Conservation (phyloP, 2,113 vertebrate genomes). For the Chaetodon auriga region DNA sequence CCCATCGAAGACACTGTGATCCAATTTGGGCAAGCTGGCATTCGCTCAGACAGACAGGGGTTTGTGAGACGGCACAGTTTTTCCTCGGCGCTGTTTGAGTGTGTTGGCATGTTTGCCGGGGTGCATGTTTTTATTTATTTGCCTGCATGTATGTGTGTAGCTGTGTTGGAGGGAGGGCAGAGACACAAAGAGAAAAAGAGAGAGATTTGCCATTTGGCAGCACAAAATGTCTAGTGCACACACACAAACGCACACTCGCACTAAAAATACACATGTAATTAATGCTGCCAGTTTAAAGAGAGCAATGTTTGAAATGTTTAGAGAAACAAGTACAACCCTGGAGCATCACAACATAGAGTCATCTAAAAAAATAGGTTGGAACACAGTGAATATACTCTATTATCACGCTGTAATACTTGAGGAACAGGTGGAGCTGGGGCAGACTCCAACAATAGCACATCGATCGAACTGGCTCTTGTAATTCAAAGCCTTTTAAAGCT, state of each 20-base stretch:
- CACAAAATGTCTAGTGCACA: conserved; percentile 1
- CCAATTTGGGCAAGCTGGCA: conserved; percentile 81
- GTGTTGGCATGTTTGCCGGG: conserved; percentile 54
- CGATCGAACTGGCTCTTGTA: conserved; percentile 6
- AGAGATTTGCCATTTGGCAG: conserved; percentile 42
- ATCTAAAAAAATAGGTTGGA: conserved; percentile 1
- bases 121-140: conserved; percentile 45
- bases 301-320: conserved; percentile 36
- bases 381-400: background rate
- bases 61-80: conserved; percentile 35
- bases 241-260: background rate
- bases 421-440: conserved; percentile 12
- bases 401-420: background rate
- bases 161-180: conserved; percentile 24
- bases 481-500: conserved; percentile 18
- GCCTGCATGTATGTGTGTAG: conserved; percentile 34
- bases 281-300: conserved; percentile 26
- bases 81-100: conserved; percentile 28
- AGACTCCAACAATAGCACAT: background rate
- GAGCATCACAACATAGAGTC: background rate
- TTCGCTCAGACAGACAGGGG: conserved; percentile 60
- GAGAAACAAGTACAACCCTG: conserved; percentile 8
- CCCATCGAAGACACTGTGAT: conserved; percentile 82
- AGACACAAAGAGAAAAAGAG: conserved; percentile 26
- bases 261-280: conserved; percentile 41